Percentiles rank a stretch among this genome's conserved stretches.
Evolutionary conservation across 1,140 invertebrate species (phyloP).

Genomic region (Drosophila jambulina): DNA sequence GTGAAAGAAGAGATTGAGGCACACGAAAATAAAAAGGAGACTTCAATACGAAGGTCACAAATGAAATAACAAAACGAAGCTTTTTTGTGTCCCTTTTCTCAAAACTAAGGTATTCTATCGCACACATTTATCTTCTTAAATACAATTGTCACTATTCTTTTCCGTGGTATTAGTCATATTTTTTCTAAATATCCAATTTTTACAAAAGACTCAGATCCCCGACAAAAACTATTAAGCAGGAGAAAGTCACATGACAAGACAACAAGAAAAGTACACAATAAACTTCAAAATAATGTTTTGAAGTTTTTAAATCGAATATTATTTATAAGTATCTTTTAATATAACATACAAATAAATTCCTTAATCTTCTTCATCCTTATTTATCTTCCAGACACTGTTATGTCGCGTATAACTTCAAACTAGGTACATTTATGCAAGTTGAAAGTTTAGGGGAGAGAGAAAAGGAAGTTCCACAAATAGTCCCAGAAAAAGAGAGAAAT

Average conservation of each 20-base stretch:
- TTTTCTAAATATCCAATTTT: neutral
- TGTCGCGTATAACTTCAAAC: neutral
- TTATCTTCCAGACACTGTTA: neutral
- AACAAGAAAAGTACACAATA: constrained; percentile 1
- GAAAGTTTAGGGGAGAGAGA: neutral
- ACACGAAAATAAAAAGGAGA: constrained; percentile 5
- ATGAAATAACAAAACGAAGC: constrained; percentile 33
- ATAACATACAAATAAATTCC: neutral
- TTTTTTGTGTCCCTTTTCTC: neutral
- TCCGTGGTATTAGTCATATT: too few species aligned
- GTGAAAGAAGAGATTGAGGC: constrained; percentile 3
- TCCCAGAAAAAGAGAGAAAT: neutral
- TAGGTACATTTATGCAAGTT: constrained; percentile 27
- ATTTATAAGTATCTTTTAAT: neutral
- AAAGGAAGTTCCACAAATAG: neutral
- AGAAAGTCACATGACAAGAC: neutral
- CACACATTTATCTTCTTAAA: neutral
- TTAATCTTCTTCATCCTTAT: neutral
- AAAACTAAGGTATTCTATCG: neutral
- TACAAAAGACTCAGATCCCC: neutral
- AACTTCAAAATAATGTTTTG: neutral
- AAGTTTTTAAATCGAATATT: neutral
- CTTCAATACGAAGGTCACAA: constrained; percentile 24
- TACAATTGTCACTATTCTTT: neutral
- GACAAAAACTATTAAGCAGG: neutral